A percentile compares a stretch with the other conserved stretches of the same genome.
Evolutionary conservation across 2,888 invertebrate species (phyloP).

Genomic region (Zootermopsis nevadensis): DNA sequence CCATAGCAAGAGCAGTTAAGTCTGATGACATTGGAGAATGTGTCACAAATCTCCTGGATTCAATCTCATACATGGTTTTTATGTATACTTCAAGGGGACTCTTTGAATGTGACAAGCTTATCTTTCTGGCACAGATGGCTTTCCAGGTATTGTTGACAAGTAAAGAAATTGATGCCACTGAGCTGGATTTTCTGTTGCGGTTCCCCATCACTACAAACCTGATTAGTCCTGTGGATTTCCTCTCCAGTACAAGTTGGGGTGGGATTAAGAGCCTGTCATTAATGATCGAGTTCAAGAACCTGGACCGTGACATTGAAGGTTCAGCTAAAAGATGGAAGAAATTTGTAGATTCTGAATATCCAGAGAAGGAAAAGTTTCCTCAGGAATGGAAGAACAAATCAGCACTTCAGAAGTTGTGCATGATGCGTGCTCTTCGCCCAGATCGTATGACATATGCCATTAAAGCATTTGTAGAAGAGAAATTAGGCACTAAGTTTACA

Average conservation of each 20-base stretch:
- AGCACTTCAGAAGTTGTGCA: conserved; percentile 86
- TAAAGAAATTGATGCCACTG: conserved; percentile 77
- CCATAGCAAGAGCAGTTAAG: conserved; percentile 75
- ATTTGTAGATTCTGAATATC: conserved; percentile 90
- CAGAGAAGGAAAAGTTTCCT: conserved; percentile 93
- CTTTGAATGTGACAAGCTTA: conserved; percentile 92
- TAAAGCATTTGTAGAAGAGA: conserved; percentile 87
- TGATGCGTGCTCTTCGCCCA: conserved; percentile 90
- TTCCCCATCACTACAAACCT: conserved; percentile 83
- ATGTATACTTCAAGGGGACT: conserved; percentile 90
- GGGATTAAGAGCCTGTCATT: conserved; percentile 81
- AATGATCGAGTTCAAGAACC: conserved; percentile 82
- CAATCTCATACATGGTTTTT: conserved; percentile 87
- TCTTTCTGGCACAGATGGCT: conserved; percentile 88
- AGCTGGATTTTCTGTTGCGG: conserved; percentile 88
- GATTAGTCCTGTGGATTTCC: conserved; percentile 83
- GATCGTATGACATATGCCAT: conserved; percentile 96
- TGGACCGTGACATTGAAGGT: conserved; percentile 68
- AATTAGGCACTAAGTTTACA: conserved; percentile 84
- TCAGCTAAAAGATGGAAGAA: conserved; percentile 81
- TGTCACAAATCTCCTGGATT: conserved; percentile 83
- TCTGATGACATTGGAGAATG: conserved; percentile 78
- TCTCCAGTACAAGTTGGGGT: conserved; percentile 83
- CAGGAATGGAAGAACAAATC: conserved; percentile 96
- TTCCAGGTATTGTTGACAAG: conserved; percentile 76